Percentiles rank a stretch among this genome's conserved stretches.
Evolutionary conservation across 2,113 vertebrate species (phyloP).

Genomic region (Neodontobutis hainanensis): DNA sequence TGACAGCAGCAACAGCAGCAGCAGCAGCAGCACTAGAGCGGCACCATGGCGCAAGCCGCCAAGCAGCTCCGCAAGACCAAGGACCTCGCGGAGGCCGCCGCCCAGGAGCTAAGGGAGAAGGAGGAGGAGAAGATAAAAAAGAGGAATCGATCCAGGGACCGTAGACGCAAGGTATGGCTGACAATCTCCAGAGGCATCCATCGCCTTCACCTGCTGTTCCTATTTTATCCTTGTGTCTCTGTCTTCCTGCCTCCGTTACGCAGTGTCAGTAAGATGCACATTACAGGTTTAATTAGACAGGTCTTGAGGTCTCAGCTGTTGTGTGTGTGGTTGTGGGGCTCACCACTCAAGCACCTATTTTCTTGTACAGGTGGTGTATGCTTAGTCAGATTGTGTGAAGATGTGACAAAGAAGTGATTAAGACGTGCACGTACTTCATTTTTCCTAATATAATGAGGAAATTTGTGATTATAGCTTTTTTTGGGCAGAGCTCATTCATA

Average conservation of each 20-base stretch:
- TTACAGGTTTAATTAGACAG: conserved; percentile 55
- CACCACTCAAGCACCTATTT: conserved; percentile 53
- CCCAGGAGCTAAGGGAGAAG: conserved; percentile 94
- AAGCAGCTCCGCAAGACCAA: conserved; percentile 99
- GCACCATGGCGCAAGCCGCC: conserved; percentile 96
- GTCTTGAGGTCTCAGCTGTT: conserved; percentile 53
- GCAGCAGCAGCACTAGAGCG: conserved; percentile 60
- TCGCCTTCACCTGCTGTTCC: conserved; percentile 5
- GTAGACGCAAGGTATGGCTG: conserved; percentile 90
- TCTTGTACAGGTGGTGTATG: conserved; percentile 56
- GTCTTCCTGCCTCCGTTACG: conserved; percentile 35
- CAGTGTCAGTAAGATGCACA: conserved; percentile 30
- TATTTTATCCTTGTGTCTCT: conserved; percentile 25
- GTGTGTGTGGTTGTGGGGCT: conserved; percentile 22
- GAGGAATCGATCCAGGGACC: conserved; percentile 93
- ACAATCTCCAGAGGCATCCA: conserved; percentile 37
- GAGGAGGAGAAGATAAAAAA: conserved; percentile 93
- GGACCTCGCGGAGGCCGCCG: conserved; percentile 93
- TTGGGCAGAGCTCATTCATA: conserved; percentile 44
- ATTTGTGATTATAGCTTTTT: conserved; percentile 11
- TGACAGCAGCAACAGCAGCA: conserved; percentile 59
- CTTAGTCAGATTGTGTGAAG: conserved; percentile 40
- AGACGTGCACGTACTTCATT: conserved; percentile 24
- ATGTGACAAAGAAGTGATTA: conserved; percentile 30
- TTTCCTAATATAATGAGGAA: not conserved